Percentiles rank a stretch among this genome's conserved stretches.
phyloP scores from a whole-genome alignment of 2,113 vertebrate genomes.

The Lagenorhynchus albirostris region DNA sequence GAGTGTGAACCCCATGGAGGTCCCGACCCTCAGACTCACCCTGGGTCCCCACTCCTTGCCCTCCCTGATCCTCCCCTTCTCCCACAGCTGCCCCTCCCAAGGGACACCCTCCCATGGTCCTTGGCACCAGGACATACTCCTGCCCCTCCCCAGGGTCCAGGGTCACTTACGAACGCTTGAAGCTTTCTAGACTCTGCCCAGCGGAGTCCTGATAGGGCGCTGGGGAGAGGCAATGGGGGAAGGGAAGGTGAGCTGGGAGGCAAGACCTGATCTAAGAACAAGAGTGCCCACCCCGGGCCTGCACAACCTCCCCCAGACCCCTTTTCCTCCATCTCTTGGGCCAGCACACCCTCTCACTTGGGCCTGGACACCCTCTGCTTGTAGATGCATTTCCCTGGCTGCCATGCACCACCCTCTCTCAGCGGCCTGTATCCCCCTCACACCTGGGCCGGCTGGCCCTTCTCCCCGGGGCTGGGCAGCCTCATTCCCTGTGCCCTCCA shows the following conservation, averaged over 20 bases:
- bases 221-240: constrained; percentile 72
- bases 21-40: neutral
- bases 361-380: neutral
- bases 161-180: constrained; percentile 89
- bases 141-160: neutral
- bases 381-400: neutral
- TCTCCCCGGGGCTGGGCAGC: neutral
- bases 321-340: neutral
- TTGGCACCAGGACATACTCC: neutral
- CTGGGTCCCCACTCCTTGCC: neutral
- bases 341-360: neutral
- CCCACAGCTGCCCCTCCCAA: neutral
- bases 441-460: neutral
- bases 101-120: neutral
- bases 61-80: neutral
- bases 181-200: constrained; percentile 86
- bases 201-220: constrained; percentile 80
- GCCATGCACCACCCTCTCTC: rapidly evolving
- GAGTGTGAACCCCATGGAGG: neutral
- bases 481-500: neutral
- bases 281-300: neutral
- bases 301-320: neutral
- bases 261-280: neutral
- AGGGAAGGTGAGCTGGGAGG: neutral
- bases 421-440: rapidly evolving